Evolutionary conservation across 2,888 invertebrate species (phyloP), one percentile per base, ranked within the genome.

Genomic region (Chrysolina oricalcia): DNA sequence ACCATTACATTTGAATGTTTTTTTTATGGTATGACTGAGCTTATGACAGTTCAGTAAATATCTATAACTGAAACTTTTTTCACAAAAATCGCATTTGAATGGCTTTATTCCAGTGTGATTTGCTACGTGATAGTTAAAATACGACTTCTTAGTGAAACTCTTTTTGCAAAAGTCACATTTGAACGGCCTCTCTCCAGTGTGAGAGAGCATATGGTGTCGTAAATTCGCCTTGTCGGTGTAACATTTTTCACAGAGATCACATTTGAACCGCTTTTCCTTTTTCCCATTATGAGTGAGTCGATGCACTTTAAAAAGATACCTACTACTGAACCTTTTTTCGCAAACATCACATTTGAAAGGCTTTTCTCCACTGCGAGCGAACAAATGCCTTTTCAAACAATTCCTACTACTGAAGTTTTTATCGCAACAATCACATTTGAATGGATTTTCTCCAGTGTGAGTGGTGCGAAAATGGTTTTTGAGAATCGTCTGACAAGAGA

Each of bases 141-240:
- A 9, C 19, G 17, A 10, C 19, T 15, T 21, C 15, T 9, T 43
- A n/a, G 11, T n/a, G 66, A 66, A 66, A 4, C 9, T 21, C 9
- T 66, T 66, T 23, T 66, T 17, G 19, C 66, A 66, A 43, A 23
- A n/a, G 15, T 23, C 8, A 23, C 66, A 66, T 21, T 43, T 23
- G 19, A 41, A 66, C 8, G 41, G 66, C n/a, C 19, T 66, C 10
- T 43, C 66, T n/a, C 19, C 46, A 15, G 66, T 66, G n/a, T 66
- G 66, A 13, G 19, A 67, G 27, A 3, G 27, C 5, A 27, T 27
- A 27, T 27, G 27, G 2, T 3, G 27, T 27, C 27, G 27, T 5
- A 27, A 27, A 27, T 27, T 3, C 5, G 27, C 27, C 27, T 27
- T 2, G 27, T 5, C 2, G 5, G 27, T 27, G 27, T 3, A 27